Base-by-base conservation (phyloP, 2,113 vertebrate genomes). In the Delphinapterus leucas region DNA sequence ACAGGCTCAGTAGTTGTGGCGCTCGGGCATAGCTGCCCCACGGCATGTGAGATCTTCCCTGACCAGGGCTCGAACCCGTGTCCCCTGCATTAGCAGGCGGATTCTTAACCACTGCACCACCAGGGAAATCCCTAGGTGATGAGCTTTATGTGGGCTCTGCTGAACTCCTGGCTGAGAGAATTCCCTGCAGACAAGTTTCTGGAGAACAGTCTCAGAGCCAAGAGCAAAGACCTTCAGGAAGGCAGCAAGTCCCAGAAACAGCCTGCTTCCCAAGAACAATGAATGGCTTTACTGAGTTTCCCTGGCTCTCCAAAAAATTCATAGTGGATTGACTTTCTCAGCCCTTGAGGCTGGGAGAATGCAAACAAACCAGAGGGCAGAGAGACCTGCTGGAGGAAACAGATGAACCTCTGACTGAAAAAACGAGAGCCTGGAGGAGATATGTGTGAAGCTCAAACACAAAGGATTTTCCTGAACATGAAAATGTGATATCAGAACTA, bases 401-500 rank as follows among this genome's bases (percentile, higher is more conserved):
- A 36, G n/a, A 44, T 4, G 33, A 68, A 23, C 28, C 55, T 70
- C 44, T 47, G 44, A 41, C 11, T 14, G 14, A 73, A 65, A 68
- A 36, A 55, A 21, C 21, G 44, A 61, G 15, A 61, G 3, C 63
- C 31, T 26, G 58, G 44, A 58, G 44, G 71, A 91, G 44, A 36
- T 38, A 71, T 4, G 41, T 71, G 20, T 76, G n/a, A 87, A 90
- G 44, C 41, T 88, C 74, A 95, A 67, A 73, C n/a, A 55, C 41
- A 28, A 88, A 94, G 85, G 38, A 92, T 73, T 92, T 83, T 63
- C 58, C 67, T 76, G 65, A 95, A 61, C 71, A 55, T 90, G 60
- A 71, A 96, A 95, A 87, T 20, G 33, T 83, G 58, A 36, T 38
- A 74, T 41, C 25, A 94, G 82, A 92, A 76, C 18, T 77, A 67